Conservation (phyloP, 2,888 invertebrate genomes). For the Trichopria drosophilae region DNA sequence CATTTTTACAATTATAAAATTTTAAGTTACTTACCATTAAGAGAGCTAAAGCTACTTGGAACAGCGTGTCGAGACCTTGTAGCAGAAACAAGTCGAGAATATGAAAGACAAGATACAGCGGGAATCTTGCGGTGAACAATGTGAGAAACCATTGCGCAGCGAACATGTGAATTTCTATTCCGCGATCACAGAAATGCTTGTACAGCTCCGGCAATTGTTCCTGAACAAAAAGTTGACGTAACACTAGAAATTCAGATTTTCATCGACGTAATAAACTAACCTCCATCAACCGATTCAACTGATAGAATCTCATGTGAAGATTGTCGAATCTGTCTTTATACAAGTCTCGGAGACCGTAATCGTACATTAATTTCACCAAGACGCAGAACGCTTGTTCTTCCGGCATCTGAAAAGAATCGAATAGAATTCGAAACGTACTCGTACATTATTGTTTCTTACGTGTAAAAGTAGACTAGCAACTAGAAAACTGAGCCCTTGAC, state of each 20-base stretch:
- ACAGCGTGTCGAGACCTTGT: conserved; percentile 92
- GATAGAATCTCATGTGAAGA: conserved; percentile 91
- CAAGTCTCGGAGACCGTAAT: conserved; percentile 89
- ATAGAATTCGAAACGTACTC: not conserved
- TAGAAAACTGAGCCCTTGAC: conserved; percentile 97
- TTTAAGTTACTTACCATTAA: conserved; percentile 69
- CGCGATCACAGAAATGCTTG: conserved; percentile 79
- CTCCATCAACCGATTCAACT: conserved; percentile 90
- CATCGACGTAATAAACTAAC: conserved; percentile 56
- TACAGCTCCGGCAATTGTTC: conserved; percentile 82
- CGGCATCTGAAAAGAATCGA: conserved; percentile 81
- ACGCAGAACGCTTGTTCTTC: conserved; percentile 99
- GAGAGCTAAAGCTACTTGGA: conserved; percentile 93
- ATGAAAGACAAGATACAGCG: conserved; percentile 93
- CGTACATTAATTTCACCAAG: conserved; percentile 94
- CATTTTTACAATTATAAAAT: not conserved
- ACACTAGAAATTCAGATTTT: not conserved
- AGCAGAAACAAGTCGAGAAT: conserved; percentile 95
- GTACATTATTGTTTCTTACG: conserved; percentile 67
- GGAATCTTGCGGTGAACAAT: conserved; percentile 98
- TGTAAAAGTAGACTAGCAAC: conserved; percentile 94
- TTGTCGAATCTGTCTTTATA: conserved; percentile 97
- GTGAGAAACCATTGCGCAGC: conserved; percentile 99
- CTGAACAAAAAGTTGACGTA: too few species aligned
- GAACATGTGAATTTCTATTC: conserved; percentile 97